Conservation (phyloP, 1,140 invertebrate species). For the Drosophila insularis region DNA sequence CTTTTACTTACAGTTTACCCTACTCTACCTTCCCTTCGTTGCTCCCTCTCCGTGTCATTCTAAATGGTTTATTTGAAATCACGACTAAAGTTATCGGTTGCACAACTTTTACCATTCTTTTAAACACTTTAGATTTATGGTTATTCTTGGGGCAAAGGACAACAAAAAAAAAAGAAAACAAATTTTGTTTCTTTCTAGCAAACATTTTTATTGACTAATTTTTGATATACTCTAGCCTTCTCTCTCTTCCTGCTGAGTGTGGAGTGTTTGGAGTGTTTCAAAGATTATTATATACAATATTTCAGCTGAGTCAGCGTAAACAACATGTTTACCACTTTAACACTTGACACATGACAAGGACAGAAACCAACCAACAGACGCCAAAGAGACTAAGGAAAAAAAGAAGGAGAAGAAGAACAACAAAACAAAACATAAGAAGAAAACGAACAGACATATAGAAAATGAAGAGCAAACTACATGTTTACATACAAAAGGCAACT, state of each 20-base stretch:
- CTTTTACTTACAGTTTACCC: too few relatives aligned
- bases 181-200: not conserved
- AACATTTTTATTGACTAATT: constrained; percentile 10
- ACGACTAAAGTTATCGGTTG: too few relatives aligned
- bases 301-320: constrained; percentile 31
- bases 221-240: not conserved
- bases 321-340: constrained; percentile 61
- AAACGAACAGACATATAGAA: not conserved
- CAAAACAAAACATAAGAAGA: not conserved
- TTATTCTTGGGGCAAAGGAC: not conserved
- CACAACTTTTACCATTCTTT: too few relatives aligned
- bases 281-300: constrained; percentile 11
- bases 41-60: too few relatives aligned
- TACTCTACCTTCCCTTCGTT: too few relatives aligned
- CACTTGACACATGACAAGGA: constrained; percentile 77
- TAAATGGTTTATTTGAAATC: too few relatives aligned
- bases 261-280: not conserved
- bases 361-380: constrained; percentile 10
- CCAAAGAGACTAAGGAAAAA: constrained; percentile 15
- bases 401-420: not conserved
- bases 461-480: constrained; percentile 10
- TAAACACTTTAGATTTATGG: constrained; percentile 4
- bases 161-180: not conserved
- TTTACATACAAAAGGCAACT: constrained; percentile 26
- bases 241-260: too few relatives aligned